These are phyloP conservation scores for Cyprinodon tularosa DNA, from an alignment of 2,113 vertebrate species.

Conservation along the genomic window DNA sequence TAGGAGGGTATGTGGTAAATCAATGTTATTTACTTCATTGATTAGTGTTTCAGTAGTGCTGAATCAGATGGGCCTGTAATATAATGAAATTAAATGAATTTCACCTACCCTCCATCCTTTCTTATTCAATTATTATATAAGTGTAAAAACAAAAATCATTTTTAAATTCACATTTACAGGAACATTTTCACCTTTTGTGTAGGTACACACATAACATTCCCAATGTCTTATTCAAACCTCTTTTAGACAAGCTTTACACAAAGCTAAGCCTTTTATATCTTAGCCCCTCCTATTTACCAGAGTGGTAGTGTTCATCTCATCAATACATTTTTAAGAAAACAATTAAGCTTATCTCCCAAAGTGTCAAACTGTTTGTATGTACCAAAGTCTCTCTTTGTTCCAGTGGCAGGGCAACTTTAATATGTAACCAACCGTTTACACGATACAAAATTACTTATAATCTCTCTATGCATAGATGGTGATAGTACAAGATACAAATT, in stretches of 20 bases:
- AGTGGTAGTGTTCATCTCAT: not conserved
- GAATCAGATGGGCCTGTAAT: not conserved
- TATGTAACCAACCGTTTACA: slow-evolving; percentile 65
- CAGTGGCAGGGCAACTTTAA: slow-evolving; percentile 45
- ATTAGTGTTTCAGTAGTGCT: not conserved
- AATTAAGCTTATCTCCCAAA: slow-evolving; percentile 22
- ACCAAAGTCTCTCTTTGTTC: slow-evolving; percentile 33
- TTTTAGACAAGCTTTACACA: not conserved
- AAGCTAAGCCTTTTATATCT: not conserved
- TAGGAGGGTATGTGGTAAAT: not conserved
- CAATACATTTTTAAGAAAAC: not conserved
- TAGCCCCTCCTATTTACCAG: not conserved
- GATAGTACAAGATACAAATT: slow-evolving; percentile 48
- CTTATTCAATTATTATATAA: not conserved
- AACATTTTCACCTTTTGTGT: not conserved
- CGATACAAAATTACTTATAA: slow-evolving; percentile 67
- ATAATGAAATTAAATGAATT: not conserved
- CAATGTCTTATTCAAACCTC: not conserved
- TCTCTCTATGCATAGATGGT: slow-evolving; percentile 73
- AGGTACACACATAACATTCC: not conserved
- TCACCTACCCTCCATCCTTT: not conserved
- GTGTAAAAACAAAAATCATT: not conserved
- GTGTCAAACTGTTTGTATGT: slow-evolving; percentile 43
- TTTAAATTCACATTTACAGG: not conserved
- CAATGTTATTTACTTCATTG: not conserved